These are phyloP conservation scores for Notiomystis cincta DNA, from an alignment of 2,113 vertebrate species.

Conservation along the genomic window DNA sequence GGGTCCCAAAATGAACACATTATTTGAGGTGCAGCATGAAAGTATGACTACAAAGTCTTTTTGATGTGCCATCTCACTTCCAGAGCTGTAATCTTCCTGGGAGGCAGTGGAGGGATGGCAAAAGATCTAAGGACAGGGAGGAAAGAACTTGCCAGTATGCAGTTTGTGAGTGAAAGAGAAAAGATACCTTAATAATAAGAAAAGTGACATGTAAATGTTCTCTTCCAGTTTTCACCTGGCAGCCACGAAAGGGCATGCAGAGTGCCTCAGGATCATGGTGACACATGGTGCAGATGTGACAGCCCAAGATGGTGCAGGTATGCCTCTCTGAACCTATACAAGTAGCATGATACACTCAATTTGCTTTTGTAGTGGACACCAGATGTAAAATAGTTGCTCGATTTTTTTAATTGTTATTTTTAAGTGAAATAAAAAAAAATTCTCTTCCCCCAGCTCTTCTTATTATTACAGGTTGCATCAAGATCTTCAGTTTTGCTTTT, in stretches of 20 bases:
- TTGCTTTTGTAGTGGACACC: neutral
- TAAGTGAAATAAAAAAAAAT: neutral
- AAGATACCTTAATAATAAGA: neutral
- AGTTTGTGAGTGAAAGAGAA: neutral
- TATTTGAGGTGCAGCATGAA: neutral
- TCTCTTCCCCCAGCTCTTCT: neutral
- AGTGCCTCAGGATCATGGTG: constrained; percentile 88
- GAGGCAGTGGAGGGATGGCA: neutral
- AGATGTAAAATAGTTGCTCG: neutral
- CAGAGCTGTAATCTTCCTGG: neutral
- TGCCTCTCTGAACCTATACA: neutral
- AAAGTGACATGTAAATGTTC: neutral
- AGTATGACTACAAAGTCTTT: neutral
- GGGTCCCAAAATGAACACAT: neutral
- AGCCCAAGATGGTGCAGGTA: constrained; percentile 86
- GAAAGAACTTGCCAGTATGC: neutral
- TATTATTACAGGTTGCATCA: neutral
- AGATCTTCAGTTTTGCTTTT: neutral
- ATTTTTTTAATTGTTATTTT: neutral
- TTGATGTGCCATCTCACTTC: neutral
- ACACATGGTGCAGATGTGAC: constrained; percentile 87
- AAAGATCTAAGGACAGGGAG: neutral
- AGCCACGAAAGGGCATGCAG: constrained; percentile 83
- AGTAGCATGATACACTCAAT: neutral
- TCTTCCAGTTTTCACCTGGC: constrained; percentile 88